Percentiles rank a stretch among this genome's conserved stretches.
phyloP scores from a whole-genome alignment of 2,797 vertebrate species.

The Botia almorhae region DNA sequence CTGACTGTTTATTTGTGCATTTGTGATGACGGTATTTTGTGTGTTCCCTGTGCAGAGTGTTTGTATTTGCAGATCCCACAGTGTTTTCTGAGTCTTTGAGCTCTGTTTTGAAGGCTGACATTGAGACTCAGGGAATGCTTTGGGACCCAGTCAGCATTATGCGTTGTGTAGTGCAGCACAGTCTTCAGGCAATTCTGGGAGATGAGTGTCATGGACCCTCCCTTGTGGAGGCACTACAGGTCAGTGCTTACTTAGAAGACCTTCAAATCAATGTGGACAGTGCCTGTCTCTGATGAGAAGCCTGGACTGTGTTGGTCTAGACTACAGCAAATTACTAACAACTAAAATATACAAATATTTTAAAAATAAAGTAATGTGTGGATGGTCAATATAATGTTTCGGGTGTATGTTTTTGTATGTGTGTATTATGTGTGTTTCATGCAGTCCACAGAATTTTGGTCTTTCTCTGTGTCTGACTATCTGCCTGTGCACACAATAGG shows the following conservation, averaged over 20 bases:
- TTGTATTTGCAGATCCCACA: slow-evolving; percentile 89
- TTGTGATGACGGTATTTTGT: neutral
- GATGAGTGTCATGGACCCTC: slow-evolving; percentile 71
- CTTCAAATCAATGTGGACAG: neutral
- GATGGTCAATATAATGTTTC: too few relatives aligned
- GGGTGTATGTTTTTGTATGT: slow-evolving; percentile 14
- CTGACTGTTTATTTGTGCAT: too few relatives aligned
- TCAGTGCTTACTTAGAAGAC: slow-evolving; percentile 65
- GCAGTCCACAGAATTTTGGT: too few relatives aligned
- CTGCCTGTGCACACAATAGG: slow-evolving; percentile 72
- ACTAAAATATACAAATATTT: too few relatives aligned
- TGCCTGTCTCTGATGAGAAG: neutral
- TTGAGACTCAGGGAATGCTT: slow-evolving; percentile 64
- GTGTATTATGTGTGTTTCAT: neutral
- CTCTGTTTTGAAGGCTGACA: slow-evolving; percentile 77
- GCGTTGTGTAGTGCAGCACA: slow-evolving; percentile 79
- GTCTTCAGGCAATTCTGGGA: slow-evolving; percentile 84
- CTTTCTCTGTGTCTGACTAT: slow-evolving; percentile 47
- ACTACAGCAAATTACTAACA: neutral
- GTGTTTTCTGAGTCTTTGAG: slow-evolving; percentile 84
- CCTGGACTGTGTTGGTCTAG: neutral
- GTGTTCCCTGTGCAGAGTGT: slow-evolving; percentile 76
- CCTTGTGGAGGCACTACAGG: slow-evolving; percentile 83
- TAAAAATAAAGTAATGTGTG: too few relatives aligned
- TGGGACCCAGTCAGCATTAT: slow-evolving; percentile 69